Conservation (phyloP, 2,888 invertebrate genomes). For the Xylocampa areola region DNA sequence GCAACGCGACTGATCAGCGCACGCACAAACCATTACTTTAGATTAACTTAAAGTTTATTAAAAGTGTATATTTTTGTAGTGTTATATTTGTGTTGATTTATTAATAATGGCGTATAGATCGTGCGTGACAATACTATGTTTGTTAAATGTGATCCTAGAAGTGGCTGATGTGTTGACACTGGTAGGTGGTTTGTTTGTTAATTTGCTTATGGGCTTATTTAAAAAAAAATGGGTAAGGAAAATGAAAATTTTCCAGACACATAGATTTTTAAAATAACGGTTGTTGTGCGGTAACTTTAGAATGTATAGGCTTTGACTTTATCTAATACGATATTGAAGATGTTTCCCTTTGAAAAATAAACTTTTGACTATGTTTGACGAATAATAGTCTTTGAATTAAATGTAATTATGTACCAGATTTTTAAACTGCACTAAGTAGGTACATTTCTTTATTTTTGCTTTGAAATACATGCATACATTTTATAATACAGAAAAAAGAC, state of each 20-base stretch:
- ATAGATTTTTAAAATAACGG: neutral
- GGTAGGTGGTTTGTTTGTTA: conserved; percentile 65
- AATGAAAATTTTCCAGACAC: neutral
- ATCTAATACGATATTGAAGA: no score
- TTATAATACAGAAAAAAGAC: no score
- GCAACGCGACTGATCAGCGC: conserved; percentile 47
- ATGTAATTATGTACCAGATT: no score
- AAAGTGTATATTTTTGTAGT: conserved; percentile 33
- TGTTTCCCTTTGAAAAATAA: no score
- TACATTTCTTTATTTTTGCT: no score
- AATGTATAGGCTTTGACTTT: no score
- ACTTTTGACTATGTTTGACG: no score
- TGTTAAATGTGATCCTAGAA: conserved; percentile 72
- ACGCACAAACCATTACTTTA: conserved; percentile 27
- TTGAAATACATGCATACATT: no score
- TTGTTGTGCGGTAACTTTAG: neutral
- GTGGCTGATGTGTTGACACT: conserved; percentile 73
- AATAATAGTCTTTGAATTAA: no score
- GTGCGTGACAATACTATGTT: conserved; percentile 70
- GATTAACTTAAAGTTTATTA: conserved; percentile 21
- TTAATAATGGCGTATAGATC: conserved; percentile 57
- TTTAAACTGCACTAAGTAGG: no score
- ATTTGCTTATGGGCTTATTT: neutral
- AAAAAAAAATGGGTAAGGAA: neutral
- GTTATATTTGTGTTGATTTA: conserved; percentile 27